Conservation (phyloP, 2,113 vertebrate species). For the Orthonyx spaldingii region DNA sequence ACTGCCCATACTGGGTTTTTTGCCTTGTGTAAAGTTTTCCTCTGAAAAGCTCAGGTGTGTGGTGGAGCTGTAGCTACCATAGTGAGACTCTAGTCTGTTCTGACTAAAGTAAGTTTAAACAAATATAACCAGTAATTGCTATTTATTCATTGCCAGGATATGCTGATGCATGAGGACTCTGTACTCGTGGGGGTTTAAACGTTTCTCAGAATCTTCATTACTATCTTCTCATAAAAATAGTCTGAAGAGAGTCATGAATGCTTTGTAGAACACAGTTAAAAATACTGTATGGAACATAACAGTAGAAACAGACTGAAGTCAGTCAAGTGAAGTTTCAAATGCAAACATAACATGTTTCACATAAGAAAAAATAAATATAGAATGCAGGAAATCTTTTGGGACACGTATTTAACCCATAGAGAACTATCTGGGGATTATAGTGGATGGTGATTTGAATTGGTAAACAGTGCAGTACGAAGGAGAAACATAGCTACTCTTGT, state of each 20-base stretch:
- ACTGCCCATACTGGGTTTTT: neutral
- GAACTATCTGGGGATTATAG: neutral
- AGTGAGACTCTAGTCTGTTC: neutral
- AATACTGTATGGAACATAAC: neutral
- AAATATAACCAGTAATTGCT: neutral
- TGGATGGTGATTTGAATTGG: neutral
- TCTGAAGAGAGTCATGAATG: neutral
- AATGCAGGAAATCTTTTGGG: neutral
- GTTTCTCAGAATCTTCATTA: neutral
- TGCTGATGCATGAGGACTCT: neutral
- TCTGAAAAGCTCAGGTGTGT: neutral
- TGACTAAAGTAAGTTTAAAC: neutral
- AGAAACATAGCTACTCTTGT: slow-evolving; percentile 1
- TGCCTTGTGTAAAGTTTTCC: neutral
- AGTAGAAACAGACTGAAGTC: neutral
- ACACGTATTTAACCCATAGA: neutral
- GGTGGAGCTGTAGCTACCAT: neutral
- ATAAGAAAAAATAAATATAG: neutral
- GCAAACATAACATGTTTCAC: neutral
- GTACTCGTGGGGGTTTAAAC: neutral
- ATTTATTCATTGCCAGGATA: neutral
- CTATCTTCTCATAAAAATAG: neutral
- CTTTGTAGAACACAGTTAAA: neutral
- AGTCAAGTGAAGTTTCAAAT: neutral
- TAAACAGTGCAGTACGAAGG: neutral